Evolutionary conservation across 2,113 vertebrate species (phyloP).

Genomic region (Sinocyclocheilus grahami): DNA sequence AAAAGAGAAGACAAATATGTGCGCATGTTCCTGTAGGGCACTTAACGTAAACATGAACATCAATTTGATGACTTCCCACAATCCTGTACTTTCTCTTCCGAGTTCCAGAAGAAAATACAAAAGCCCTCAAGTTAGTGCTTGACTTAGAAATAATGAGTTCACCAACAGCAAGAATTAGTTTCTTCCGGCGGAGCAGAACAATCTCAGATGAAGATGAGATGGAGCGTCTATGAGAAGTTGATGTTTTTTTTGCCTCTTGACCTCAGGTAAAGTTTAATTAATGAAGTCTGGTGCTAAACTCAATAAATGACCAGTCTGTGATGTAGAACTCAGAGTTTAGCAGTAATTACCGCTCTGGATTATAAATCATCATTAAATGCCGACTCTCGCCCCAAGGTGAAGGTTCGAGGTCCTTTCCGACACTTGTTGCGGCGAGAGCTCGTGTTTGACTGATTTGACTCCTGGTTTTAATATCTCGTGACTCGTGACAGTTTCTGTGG

Average conservation of each 20-base stretch:
- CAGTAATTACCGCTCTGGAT: constrained; percentile 21
- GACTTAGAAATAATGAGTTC: background rate
- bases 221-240: background rate
- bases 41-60: background rate
- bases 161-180: background rate
- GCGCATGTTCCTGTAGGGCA: constrained; percentile 40
- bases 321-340: constrained; percentile 16
- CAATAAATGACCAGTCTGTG: constrained; percentile 22
- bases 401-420: background rate
- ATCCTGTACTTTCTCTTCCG: background rate
- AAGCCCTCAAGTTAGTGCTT: background rate
- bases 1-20: constrained; percentile 53
- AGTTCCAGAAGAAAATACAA: constrained; percentile 1
- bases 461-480: constrained; percentile 12
- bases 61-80: background rate
- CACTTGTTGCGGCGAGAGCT: background rate
- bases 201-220: constrained; percentile 1
- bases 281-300: constrained; percentile 31
- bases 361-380: constrained; percentile 31
- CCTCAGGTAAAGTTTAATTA: constrained; percentile 36
- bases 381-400: constrained; percentile 20
- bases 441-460: background rate
- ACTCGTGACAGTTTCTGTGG: background rate
- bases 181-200: background rate
- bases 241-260: background rate